phyloP scores from a whole-genome alignment of 2,888 invertebrate genomes.

The Erebia aethiops region DNA sequence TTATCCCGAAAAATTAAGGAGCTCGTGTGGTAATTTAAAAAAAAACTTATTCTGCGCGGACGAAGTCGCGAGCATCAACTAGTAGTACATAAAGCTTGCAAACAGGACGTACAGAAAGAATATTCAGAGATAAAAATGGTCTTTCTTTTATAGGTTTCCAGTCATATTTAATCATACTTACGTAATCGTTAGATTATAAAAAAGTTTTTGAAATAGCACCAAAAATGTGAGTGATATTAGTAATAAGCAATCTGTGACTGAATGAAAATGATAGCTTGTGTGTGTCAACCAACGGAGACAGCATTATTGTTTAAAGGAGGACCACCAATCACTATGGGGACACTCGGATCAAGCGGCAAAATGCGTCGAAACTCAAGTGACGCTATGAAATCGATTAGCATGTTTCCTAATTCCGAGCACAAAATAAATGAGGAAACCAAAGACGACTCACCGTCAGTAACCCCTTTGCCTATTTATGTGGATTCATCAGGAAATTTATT shows the following conservation, averaged over 20 bases:
- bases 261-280: conserved; percentile 86
- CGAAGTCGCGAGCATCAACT: too few species aligned
- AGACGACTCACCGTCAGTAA: conserved; percentile 61
- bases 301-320: conserved; percentile 79
- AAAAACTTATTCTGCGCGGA: too few species aligned
- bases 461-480: conserved; percentile 64
- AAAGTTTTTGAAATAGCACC: conserved; percentile 43
- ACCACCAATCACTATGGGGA: conserved; percentile 80
- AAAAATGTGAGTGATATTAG: conserved; percentile 65
- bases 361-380: conserved; percentile 63
- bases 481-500: conserved; percentile 66
- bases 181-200: background rate
- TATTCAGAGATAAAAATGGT: background rate
- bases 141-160: conserved; percentile 48
- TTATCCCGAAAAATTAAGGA: too few species aligned
- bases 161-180: conserved; percentile 43
- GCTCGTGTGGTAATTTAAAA: too few species aligned
- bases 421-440: conserved; percentile 61
- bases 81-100: background rate
- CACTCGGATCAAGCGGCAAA: conserved; percentile 75
- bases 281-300: conserved; percentile 85
- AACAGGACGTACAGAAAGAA: background rate
- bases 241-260: conserved; percentile 58
- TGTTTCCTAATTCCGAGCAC: conserved; percentile 59
- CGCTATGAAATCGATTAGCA: conserved; percentile 65